Conservation (phyloP, 30 jellyfish, hydroid and myxozoan species). For the Chrysaora quinquecirrha region DNA sequence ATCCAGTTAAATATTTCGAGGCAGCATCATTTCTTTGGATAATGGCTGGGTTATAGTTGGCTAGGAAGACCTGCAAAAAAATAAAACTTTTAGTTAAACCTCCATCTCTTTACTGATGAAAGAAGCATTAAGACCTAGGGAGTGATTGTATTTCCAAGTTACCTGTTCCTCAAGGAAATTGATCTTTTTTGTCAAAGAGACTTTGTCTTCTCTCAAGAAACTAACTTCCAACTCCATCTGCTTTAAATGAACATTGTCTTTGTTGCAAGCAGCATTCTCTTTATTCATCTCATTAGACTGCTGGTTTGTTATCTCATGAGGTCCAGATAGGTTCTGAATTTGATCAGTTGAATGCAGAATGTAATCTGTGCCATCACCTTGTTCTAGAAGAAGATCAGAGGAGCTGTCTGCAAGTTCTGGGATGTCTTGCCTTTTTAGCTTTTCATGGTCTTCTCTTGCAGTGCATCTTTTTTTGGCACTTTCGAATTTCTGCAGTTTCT, state of each 20-base stretch:
- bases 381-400: not conserved
- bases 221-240: not conserved
- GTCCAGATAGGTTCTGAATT: not conserved
- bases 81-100: too few species aligned
- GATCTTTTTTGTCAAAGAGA: not conserved
- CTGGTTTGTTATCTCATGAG: not conserved
- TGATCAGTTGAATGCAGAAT: not conserved
- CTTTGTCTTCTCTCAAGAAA: not conserved
- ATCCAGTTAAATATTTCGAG: constrained; percentile 7
- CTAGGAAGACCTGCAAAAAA: not conserved
- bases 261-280: too few species aligned
- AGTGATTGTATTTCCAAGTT: not conserved
- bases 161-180: not conserved
- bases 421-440: too few species aligned
- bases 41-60: not conserved
- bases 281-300: not conserved
- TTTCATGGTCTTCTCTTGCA: not conserved
- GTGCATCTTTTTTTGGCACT: not conserved
- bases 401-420: not conserved
- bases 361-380: not conserved
- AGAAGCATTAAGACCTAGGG: not conserved
- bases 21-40: constrained; percentile 7
- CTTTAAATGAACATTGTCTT: too few species aligned
- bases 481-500: not conserved
- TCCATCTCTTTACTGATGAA: not conserved